Evolutionary conservation across 2,888 invertebrate species (phyloP), one percentile per base, ranked within the genome.

Genomic region (Xylocampa areola): DNA sequence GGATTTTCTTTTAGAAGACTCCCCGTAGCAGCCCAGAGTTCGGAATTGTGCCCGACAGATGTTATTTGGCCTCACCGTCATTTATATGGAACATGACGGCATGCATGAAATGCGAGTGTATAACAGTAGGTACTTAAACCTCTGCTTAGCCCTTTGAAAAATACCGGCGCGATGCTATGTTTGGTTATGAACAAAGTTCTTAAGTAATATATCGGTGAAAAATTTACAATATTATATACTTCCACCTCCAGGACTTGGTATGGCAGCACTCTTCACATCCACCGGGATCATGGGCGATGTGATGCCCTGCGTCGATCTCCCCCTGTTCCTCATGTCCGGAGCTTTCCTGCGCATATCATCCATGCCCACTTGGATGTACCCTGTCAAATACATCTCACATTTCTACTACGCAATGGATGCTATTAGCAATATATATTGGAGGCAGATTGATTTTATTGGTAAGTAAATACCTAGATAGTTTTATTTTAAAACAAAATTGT

Each of bases 351-450:
- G 91, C 6, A 73, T 92, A 41, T 90, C 94, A 0, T 87, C 92
- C 0, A 53, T 94, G 6, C 94, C 94, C 0, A 13, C 64, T 1
- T 94, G 93, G 87, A 68, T 94, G 39, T 72, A 79, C 19, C 90
- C 90, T 0, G 52, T 94, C 21, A 94, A 94, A 73, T 94, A 91
- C 73, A 51, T 94, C 19, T 95, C 95, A 0, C 92, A 94, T 55
- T 94, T 95, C 80, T 94, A 91, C 79, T 95, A 94, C 76, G 77
- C 87, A 0, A 90, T 94, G 87, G 95, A 94, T 47, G 90, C 93
- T 0, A 64, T 94, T n/a, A 94, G 94, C 63, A 94, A 94, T 57
- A 83, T 94, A 21, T 93, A 94, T 68, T 95, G 95, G 94, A 81
- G 90, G 11, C 88, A 92, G 64, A 89, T 95, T 61, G 86, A 88